A percentile compares a stretch with the other conserved stretches of the same genome.
These are phyloP conservation scores for Labeo rohita DNA, from an alignment of 2,113 vertebrate species.

Conservation along the genomic window DNA sequence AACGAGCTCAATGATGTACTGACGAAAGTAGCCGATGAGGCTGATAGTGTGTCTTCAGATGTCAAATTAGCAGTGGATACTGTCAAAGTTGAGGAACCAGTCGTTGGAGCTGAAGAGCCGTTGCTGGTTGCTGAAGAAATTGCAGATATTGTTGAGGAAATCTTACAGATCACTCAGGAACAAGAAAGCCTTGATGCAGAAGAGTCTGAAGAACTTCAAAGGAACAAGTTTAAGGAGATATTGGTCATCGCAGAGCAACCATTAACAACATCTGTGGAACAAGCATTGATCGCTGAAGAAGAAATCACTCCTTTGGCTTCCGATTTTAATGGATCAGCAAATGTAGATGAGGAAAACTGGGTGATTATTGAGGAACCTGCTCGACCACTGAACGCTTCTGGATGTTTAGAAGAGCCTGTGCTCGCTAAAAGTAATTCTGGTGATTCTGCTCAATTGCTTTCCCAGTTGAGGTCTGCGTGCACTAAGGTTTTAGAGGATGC, in stretches of 20 bases:
- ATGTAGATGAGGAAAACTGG: conserved; percentile 39
- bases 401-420: background rate
- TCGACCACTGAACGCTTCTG: background rate
- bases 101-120: background rate
- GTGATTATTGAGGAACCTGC: conserved; percentile 22
- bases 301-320: background rate
- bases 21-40: background rate
- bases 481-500: conserved; percentile 49
- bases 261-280: background rate
- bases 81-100: background rate
- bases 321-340: background rate
- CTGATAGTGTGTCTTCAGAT: background rate
- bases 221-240: background rate
- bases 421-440: background rate
- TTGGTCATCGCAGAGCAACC: background rate
- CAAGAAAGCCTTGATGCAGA: background rate
- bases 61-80: background rate
- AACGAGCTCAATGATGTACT: background rate
- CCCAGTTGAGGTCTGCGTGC: conserved; percentile 54
- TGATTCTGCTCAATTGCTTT: conserved; percentile 29
- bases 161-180: background rate
- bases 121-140: conserved; percentile 6
- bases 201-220: background rate
- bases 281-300: background rate
- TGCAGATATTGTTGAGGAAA: background rate